Base-by-base conservation (phyloP, 2,888 invertebrate genomes). In the Venustoraphidia nigricollis region DNA sequence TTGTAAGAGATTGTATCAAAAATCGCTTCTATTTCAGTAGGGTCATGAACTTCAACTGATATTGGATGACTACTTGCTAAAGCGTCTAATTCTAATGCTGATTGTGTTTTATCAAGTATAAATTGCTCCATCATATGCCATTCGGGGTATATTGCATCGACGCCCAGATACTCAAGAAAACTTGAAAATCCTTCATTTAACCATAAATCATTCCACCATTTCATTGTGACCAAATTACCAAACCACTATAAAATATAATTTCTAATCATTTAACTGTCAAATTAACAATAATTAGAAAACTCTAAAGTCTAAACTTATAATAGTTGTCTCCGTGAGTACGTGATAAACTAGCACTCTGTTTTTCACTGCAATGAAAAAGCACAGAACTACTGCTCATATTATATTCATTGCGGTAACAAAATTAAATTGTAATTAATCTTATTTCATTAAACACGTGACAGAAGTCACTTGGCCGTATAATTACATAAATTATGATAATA, bases 131-230 rank as follows among this genome's bases (percentile, higher is more conserved):
- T 76, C 79, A 80, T 80, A 57, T 70, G 72, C 80, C 79, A 79
- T 47, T 76, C 73, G 2, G 77, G 77, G 57, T 72, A 72, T 45
- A 79, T 72, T 56, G 69, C 69, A 56, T 77, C 72, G 2, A 80
- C 77, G 1, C 79, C 83, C 50, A 81, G 72, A 65, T 90, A 87
- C 54, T 88, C 87, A 53, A 91, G 75, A 57, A 84, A 87, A 45
- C 82, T 83, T 1, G 90, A 88, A 51, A 90, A 82, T 0, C 85
- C 93, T 62, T 93, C 92, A 63, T 92, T 85, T 52, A 94, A 69
- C 93, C 94, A 94, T 45, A 86, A 73, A 55, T 93, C 86, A 44
- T 86, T 88, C 91, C 91, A 92, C 91, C 91, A 92, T 57, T 87
- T 83, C 69, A 94, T 93, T 0, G 94, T 93, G 0, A 93, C 92